Evolutionary conservation across 2,888 invertebrate species (phyloP), one percentile per base, ranked within the genome.

Genomic region (Idaea aversata): DNA sequence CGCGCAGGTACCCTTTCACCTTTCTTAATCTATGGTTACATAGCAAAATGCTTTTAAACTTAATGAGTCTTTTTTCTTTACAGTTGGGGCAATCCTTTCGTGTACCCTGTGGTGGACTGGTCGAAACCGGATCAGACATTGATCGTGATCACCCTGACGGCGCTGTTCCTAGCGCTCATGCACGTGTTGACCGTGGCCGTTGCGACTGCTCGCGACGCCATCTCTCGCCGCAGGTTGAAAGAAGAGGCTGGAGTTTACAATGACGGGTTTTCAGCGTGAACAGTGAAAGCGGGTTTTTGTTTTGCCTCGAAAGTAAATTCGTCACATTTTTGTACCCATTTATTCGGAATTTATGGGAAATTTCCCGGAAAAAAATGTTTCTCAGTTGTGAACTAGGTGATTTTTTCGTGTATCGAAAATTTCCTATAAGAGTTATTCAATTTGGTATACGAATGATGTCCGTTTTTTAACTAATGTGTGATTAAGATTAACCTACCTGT

Each of bases 61-160:
- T 5, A 35, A 25, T 3, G 25, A 25, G 25, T 25, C 25, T 34
- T 61, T 62, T 69, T 64, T 66, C 47, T 67, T 93, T 93, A 61
- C 86, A 95, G 96, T 72, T 94, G 94, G 85, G 96, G 96, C 65
- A 89, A 94, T 73, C 91, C 93, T 60, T 95, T 95, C 82, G 96
- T 97, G 77, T 97, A 97, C 86, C 95, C 95, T 47, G 95, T 97
- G 70, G 93, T 97, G 74, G 95, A 97, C 89, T 97, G 97, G 97
- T 93, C 94, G 61, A 95, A 95, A 77, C 96, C 97, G 0, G 90
- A 94, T 62, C 91, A 92, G 73, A 95, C 96, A 4, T 84, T 95
- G 69, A 90, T 95, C 25, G 94, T 96, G 67, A 95, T 95, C 72
- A 87, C 95, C 0, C 94, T 95, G 58, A 96, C 96, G 7, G 93